These are phyloP conservation scores for Drosophila kambysellisi DNA, from an alignment of 2,888 invertebrate genomes.

Conservation along the genomic window DNA sequence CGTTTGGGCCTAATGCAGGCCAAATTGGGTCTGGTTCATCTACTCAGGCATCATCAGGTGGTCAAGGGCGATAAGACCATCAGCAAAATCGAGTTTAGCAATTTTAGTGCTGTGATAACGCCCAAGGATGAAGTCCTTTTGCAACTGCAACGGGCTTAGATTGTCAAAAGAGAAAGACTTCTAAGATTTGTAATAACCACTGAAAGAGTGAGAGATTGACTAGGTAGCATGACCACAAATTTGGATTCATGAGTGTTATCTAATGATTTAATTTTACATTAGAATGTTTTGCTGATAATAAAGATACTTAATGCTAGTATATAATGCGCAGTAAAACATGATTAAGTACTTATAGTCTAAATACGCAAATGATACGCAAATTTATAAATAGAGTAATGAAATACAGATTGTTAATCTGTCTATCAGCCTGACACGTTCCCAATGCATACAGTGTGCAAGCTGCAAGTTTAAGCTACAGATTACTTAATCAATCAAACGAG, in stretches of 20 bases:
- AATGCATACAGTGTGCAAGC: no score
- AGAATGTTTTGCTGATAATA: no score
- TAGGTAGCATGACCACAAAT: neutral
- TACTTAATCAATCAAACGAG: constrained; percentile 36
- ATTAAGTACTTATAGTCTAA: no score
- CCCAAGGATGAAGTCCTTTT: constrained; percentile 50
- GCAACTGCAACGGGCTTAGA: constrained; percentile 31
- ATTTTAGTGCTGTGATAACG: constrained; percentile 4
- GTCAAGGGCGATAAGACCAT: constrained; percentile 50
- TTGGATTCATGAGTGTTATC: neutral
- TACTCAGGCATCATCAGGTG: constrained; percentile 72
- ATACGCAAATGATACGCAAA: no score
- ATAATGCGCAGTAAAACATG: no score
- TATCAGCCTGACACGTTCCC: neutral
- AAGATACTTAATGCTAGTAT: no score
- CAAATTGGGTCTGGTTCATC: constrained; percentile 73
- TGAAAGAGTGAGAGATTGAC: neutral
- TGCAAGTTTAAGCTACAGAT: neutral
- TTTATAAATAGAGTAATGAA: neutral
- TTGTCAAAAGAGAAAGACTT: no score
- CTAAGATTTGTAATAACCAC: neutral
- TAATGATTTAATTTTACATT: no score
- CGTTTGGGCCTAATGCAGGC: constrained; percentile 74
- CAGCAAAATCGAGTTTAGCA: constrained; percentile 53
- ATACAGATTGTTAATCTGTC: neutral